Base-by-base conservation (phyloP, 2,888 invertebrate species). In the Leptinotarsa rubiginosa region DNA sequence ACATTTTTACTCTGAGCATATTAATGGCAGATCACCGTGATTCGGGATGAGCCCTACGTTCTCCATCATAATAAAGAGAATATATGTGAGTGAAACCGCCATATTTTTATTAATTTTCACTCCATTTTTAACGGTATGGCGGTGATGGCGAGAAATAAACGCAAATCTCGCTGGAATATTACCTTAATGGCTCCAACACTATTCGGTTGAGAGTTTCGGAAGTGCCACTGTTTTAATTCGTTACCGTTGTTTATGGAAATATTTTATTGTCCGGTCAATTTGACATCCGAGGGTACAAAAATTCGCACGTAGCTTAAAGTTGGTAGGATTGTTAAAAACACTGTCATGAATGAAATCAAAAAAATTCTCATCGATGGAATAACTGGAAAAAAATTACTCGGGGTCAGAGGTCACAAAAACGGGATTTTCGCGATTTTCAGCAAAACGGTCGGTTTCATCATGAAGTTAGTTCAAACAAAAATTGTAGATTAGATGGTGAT, bases 1-100 rank as follows among this genome's bases (percentile, higher is more conserved):
- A 87, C 87, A 87, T 87, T 87, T 87, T 86, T 87, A 87, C 87
- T 87, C 85, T 83, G 84, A 83, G 81, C 85, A 84, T 86, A 87
- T 87, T 87, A 84, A 82, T 82, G 81, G 79, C 81, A 82, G 82
- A 84, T 84, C 82, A 83, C 77, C 68, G 71, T 73, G 76, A 72
- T 74, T 74, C 65, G 66, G 68, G 74, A 78, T 81, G 75, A 81
- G 76, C 79, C 77, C 31, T 75, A 77, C 75, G 75, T 78, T 68
- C 78, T 80, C 80, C 81, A 82, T 82, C 81, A 82, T 81, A 81
- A 82, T 81, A 81, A 81, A 82, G 77, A 75, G 75, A 67, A 77
- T 78, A 73, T 77, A 76, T 77, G 74, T 73, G 77, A 73, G 77
- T 71, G 78, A 78, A 75, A 78, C 76, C 79, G 69, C 73, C 76